A percentile compares a stretch with the other conserved stretches of the same genome.
These are phyloP conservation scores for Vanessa tameamea DNA, from an alignment of 1,140 invertebrate genomes.

Conservation along the genomic window DNA sequence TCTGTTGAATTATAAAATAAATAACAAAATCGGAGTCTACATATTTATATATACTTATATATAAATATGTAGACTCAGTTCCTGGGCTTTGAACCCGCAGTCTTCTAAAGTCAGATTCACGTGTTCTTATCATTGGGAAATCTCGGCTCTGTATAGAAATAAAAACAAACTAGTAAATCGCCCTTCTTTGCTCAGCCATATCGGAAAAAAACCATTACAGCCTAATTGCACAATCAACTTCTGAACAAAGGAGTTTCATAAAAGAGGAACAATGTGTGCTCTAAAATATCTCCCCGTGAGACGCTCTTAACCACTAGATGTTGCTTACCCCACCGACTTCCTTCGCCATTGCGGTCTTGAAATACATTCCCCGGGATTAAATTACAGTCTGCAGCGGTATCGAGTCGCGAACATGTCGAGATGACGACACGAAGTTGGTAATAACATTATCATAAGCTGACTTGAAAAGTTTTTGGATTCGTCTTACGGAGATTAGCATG, in stretches of 20 bases:
- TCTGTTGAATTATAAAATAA: no score
- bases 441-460: constrained; percentile 44
- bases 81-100: no score
- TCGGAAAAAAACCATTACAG: constrained; percentile 11
- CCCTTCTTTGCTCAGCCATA: not conserved
- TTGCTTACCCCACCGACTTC: constrained; percentile 52
- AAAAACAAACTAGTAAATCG: not conserved
- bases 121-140: no score
- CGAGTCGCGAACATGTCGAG: constrained; percentile 45
- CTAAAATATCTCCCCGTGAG: constrained; percentile 56
- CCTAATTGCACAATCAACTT: constrained; percentile 31
- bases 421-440: constrained; percentile 46
- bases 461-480: constrained; percentile 29
- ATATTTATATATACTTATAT: no score
- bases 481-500: constrained; percentile 11
- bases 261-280: constrained; percentile 47
- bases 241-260: constrained; percentile 39
- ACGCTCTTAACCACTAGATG: constrained; percentile 55
- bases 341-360: constrained; percentile 63
- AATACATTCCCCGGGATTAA: constrained; percentile 61
- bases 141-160: not conserved
- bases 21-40: no score
- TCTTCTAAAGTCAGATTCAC: no score
- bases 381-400: constrained; percentile 59
- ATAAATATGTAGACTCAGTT: no score